Evolutionary conservation across 64 coral and sea anemone genomes (phyloP).

Genomic region (Pocillopora damicornis): DNA sequence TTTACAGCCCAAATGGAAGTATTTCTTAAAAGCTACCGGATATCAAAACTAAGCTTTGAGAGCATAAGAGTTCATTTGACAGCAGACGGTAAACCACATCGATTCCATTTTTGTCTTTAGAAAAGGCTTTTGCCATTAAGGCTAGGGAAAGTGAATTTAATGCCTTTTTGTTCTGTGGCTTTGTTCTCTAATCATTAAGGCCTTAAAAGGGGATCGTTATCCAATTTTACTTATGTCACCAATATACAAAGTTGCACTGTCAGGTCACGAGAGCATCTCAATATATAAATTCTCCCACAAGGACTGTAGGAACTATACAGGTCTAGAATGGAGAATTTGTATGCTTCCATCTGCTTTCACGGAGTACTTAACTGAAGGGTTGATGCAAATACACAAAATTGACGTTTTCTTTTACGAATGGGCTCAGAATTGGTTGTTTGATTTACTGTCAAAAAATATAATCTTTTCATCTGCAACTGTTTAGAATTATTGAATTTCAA

Average conservation of each 20-base stretch:
- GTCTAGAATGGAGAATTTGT: background rate
- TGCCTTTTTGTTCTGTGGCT: background rate
- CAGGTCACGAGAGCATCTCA: slow-evolving; percentile 5
- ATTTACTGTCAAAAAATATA: background rate
- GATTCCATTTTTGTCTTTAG: background rate
- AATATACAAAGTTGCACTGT: background rate
- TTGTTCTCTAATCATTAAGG: background rate
- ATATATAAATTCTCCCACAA: background rate
- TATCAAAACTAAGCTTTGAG: slow-evolving; percentile 28
- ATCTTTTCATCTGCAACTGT: background rate
- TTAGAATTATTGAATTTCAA: background rate
- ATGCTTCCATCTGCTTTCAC: background rate
- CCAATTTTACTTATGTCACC: background rate
- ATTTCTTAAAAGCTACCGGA: slow-evolving; percentile 41
- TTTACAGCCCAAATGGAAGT: slow-evolving; percentile 17
- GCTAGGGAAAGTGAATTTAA: background rate
- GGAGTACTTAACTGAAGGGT: background rate
- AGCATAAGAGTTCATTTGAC: slow-evolving; percentile 6
- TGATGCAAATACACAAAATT: background rate
- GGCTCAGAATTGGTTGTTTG: background rate
- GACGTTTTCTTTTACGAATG: background rate
- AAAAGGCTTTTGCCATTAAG: background rate
- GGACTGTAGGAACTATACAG: background rate
- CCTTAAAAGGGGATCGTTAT: background rate
- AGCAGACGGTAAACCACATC: background rate